Evolutionary conservation across 2,797 vertebrate genomes (phyloP).

Genomic region (Calcarius lapponicus): DNA sequence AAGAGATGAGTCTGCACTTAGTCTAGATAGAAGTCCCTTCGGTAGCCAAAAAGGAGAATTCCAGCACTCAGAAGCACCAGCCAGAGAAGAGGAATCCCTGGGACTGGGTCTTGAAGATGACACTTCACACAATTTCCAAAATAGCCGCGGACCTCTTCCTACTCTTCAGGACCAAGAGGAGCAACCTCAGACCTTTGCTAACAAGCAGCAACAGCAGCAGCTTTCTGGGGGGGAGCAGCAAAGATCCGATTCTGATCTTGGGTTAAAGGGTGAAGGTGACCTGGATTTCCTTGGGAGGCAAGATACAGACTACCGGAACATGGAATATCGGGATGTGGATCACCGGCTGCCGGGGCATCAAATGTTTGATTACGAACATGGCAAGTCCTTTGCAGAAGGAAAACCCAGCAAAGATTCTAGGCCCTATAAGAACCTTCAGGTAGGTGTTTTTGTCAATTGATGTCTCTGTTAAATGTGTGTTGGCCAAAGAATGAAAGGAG

Average conservation of each 20-base stretch:
- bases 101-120: constrained; percentile 68
- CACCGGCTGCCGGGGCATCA: constrained; percentile 87
- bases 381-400: constrained; percentile 81
- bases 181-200: constrained; percentile 62
- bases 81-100: constrained; percentile 73
- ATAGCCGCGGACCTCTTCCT: constrained; percentile 67
- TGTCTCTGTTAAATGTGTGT: neutral
- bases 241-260: constrained; percentile 68
- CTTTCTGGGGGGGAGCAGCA: constrained; percentile 73
- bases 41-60: constrained; percentile 74
- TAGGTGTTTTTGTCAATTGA: constrained; percentile 32
- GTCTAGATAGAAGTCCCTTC: constrained; percentile 70
- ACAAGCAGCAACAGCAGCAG: constrained; percentile 69
- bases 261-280: constrained; percentile 74
- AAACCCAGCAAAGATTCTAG: constrained; percentile 83
- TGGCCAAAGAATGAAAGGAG: neutral
- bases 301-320: constrained; percentile 85
- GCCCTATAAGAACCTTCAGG: constrained; percentile 76
- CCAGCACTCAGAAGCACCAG: constrained; percentile 71
- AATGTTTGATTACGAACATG: constrained; percentile 86
- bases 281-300: constrained; percentile 84
- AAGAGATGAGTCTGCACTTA: constrained; percentile 69
- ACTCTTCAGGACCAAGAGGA: constrained; percentile 75
- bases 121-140: constrained; percentile 72
- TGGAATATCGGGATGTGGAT: constrained; percentile 96